Conservation (phyloP, 2,888 invertebrate species). For the Syrphus vitripennis region DNA sequence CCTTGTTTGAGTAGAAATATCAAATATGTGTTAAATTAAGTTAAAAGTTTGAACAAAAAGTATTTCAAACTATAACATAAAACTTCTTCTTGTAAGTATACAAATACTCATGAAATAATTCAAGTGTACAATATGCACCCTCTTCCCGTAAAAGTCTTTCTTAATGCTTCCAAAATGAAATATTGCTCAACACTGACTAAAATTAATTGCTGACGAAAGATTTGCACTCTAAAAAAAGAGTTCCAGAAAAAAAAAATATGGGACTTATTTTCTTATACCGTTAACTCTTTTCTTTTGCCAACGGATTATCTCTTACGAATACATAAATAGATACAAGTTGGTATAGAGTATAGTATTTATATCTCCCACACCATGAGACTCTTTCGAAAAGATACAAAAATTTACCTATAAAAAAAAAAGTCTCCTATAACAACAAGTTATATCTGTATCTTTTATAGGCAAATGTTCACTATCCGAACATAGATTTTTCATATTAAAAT, state of each 20-base stretch:
- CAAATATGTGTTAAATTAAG: no score
- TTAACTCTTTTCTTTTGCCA: slow-evolving; percentile 25
- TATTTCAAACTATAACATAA: no score
- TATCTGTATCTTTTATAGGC: slow-evolving; percentile 1
- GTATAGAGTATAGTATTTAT: not conserved
- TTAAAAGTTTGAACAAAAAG: no score
- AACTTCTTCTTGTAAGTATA: no score
- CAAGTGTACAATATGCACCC: not conserved
- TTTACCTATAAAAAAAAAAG: not conserved
- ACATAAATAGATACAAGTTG: no score
- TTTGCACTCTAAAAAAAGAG: slow-evolving; percentile 24
- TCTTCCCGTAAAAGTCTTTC: not conserved
- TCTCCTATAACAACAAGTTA: not conserved
- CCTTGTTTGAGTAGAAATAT: no score
- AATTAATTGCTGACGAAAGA: slow-evolving; percentile 67
- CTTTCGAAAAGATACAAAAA: not conserved
- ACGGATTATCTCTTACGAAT: slow-evolving; percentile 30
- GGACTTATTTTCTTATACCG: slow-evolving; percentile 42
- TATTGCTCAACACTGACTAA: slow-evolving; percentile 41
- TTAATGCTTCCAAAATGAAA: slow-evolving; percentile 20
- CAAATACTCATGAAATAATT: not conserved
- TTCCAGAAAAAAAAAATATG: not conserved
- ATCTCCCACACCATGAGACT: not conserved
- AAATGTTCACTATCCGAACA: slow-evolving; percentile 23
- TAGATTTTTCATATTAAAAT: slow-evolving; percentile 69